Evolutionary conservation across 2,113 vertebrate species (phyloP).

Genomic region (Sialia sialis): DNA sequence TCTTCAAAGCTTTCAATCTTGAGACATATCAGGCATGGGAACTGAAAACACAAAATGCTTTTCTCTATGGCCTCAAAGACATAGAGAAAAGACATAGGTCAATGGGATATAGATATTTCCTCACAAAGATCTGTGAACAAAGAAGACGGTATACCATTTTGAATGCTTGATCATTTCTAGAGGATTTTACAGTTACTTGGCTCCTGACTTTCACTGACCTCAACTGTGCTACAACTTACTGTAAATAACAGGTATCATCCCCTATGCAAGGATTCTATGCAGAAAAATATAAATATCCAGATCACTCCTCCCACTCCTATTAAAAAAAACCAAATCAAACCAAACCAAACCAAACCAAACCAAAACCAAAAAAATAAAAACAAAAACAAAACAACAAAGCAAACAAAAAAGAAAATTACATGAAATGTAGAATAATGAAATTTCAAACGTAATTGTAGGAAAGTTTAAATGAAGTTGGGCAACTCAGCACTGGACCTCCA

Average conservation of each 20-base stretch:
- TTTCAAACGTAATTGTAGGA: not conserved
- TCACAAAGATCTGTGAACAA: not conserved
- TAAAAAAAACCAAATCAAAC: too few species aligned
- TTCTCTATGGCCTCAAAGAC: not conserved
- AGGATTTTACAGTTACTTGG: not conserved
- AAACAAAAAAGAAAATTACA: not conserved
- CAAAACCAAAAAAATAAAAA: too few species aligned
- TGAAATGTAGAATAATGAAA: not conserved
- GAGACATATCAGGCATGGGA: not conserved
- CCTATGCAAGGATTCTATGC: not conserved
- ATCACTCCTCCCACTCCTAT: accelerated
- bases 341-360: too few species aligned
- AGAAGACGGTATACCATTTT: not conserved
- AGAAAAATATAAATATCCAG: not conserved
- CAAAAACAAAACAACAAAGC: not conserved
- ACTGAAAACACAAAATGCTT: not conserved
- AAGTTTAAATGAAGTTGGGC: not conserved
- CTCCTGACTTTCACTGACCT: not conserved
- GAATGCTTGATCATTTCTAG: not conserved
- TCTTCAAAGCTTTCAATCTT: not conserved
- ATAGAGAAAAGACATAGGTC: not conserved
- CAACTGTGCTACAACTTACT: not conserved
- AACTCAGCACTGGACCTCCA: not conserved
- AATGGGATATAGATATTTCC: not conserved
- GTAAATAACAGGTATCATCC: not conserved